These are phyloP conservation scores for Pardosa pseudoannulata DNA, from an alignment of 2,888 invertebrate genomes.

Conservation along the genomic window DNA sequence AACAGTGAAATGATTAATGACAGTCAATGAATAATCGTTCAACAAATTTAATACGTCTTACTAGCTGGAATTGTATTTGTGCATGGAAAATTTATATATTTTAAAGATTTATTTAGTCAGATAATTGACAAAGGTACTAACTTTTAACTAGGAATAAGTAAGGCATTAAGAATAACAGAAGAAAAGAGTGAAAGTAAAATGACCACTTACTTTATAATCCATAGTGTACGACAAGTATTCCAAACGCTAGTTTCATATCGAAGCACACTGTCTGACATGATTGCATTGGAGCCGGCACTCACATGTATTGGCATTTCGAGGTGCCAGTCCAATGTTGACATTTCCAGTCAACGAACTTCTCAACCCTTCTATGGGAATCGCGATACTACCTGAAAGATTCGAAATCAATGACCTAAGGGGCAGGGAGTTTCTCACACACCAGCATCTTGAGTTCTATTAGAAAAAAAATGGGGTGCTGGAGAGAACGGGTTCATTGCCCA, in stretches of 20 bases:
- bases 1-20: no score
- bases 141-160: no score
- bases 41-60: no score
- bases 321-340: slow-evolving; percentile 62
- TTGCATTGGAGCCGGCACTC: neutral
- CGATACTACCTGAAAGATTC: slow-evolving; percentile 44
- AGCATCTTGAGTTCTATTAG: slow-evolving; percentile 17
- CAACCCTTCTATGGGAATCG: slow-evolving; percentile 34
- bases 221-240: neutral
- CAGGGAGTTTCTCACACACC: slow-evolving; percentile 47
- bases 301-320: slow-evolving; percentile 60
- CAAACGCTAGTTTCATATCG: neutral
- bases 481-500: slow-evolving; percentile 51
- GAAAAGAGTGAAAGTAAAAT: no score
- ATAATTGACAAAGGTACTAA: no score
- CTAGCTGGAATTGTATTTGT: no score
- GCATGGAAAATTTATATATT: no score
- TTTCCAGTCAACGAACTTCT: slow-evolving; percentile 67
- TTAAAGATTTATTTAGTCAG: no score
- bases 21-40: no score
- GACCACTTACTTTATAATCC: neutral
- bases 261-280: neutral
- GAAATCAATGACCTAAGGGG: slow-evolving; percentile 60
- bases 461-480: slow-evolving; percentile 13
- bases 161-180: no score